phyloP scores from a whole-genome alignment of 2,113 vertebrate species.

The rat (Rattus norvegicus) region DNA sequence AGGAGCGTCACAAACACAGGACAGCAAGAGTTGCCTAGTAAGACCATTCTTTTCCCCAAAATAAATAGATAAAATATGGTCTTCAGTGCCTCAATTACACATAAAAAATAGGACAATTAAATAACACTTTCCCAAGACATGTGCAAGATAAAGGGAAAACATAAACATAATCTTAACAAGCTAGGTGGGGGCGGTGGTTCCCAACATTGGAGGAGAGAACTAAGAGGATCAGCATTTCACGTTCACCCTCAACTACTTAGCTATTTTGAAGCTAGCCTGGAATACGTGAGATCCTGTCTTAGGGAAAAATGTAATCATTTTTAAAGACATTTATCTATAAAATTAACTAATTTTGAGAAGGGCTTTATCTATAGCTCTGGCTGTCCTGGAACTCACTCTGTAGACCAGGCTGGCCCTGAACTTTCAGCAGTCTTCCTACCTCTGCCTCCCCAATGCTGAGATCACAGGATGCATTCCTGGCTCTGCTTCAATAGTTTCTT shows the following conservation, averaged over 20 bases:
- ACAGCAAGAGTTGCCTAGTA: neutral
- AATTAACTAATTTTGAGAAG: neutral
- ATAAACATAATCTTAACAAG: neutral
- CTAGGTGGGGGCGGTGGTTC: too few species aligned
- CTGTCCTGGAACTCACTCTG: neutral
- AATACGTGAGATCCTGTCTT: neutral
- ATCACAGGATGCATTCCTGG: neutral
- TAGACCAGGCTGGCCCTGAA: neutral
- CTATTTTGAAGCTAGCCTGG: neutral
- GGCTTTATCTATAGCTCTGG: neutral
- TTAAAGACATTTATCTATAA: neutral
- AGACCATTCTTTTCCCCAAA: neutral
- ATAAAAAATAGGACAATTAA: neutral
- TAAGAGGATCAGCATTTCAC: neutral
- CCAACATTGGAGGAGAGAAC: neutral
- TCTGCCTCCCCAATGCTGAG: neutral
- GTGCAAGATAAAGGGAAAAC: neutral
- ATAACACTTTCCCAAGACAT: neutral
- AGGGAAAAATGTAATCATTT: neutral
- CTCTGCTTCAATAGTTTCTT: constrained; percentile 12
- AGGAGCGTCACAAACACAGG: neutral
- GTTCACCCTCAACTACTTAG: neutral
- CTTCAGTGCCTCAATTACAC: neutral
- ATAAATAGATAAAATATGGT: neutral
- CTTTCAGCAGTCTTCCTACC: neutral